Percentiles rank a stretch among this genome's conserved stretches.
Conservation (phyloP, 35 echinoderm and acorn worm genomes). For the Holothuria glaberrima region DNA sequence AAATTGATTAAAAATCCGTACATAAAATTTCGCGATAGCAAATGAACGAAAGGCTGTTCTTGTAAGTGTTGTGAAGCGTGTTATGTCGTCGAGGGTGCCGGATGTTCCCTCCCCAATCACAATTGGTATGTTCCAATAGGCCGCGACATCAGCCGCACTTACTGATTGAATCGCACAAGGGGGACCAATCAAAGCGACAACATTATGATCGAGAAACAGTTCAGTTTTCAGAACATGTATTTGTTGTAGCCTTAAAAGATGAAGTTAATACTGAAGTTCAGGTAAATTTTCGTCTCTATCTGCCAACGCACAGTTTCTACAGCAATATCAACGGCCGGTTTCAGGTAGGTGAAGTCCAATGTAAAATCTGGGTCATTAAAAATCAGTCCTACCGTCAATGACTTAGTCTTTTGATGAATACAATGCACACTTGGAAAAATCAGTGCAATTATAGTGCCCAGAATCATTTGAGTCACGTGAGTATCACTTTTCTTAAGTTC, state of each 20-base stretch:
- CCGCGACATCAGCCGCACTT: conserved; percentile 62
- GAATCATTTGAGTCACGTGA: no score
- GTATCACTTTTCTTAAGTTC: no score
- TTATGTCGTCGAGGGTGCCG: conserved; percentile 57
- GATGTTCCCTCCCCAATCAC: conserved; percentile 66
- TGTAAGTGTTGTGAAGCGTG: conserved; percentile 65
- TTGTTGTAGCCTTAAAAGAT: background rate
- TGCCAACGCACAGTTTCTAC: background rate
- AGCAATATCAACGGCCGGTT: background rate
- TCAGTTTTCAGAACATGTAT: background rate
- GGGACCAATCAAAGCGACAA: conserved; percentile 65
- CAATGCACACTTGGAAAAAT: no score
- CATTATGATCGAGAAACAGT: background rate
- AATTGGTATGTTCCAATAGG: conserved; percentile 76
- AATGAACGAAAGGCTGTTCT: conserved; percentile 59
- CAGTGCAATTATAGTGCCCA: no score
- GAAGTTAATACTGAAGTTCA: background rate
- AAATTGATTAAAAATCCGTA: conserved; percentile 24
- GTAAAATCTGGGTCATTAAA: background rate
- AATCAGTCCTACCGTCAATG: background rate
- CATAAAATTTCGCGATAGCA: conserved; percentile 13
- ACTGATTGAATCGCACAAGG: conserved; percentile 60
- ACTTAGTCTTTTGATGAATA: no score
- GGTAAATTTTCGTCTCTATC: background rate
- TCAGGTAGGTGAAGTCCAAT: background rate